phyloP scores from a whole-genome alignment of 2,888 invertebrate genomes.

The Alloscopus bannaensis region DNA sequence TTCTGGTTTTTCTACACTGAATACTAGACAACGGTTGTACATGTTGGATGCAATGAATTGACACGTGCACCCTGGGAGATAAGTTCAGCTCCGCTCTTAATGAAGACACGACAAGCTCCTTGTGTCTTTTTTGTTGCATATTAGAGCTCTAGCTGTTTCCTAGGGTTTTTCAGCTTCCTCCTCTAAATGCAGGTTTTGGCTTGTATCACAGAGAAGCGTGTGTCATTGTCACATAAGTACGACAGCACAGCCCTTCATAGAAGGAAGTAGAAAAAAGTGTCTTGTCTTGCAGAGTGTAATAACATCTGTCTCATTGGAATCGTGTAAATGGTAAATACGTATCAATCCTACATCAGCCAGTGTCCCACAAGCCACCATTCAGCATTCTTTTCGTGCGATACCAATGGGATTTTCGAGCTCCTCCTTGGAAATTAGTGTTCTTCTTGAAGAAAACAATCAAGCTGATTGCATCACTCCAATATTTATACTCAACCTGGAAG shows the following conservation, averaged over 20 bases:
- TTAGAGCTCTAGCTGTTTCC: constrained; percentile 4
- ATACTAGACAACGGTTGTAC: constrained; percentile 34
- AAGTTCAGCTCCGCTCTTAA: constrained; percentile 64
- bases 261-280: constrained; percentile 19
- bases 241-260: constrained; percentile 35
- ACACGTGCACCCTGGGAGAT: constrained; percentile 70
- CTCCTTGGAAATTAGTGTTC: constrained; percentile 31
- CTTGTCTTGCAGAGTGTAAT: constrained; percentile 32
- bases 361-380: not conserved
- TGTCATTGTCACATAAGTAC: constrained; percentile 68
- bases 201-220: constrained; percentile 65
- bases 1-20: constrained; percentile 12
- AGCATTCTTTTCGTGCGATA: not conserved
- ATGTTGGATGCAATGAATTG: constrained; percentile 66
- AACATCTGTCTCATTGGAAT: constrained; percentile 20
- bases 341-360: not conserved
- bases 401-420: no score
- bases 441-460: constrained; percentile 18
- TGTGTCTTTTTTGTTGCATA: constrained; percentile 36
- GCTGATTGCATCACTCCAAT: constrained; percentile 1
- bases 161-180: constrained; percentile 6
- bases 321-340: constrained; percentile 8
- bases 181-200: constrained; percentile 45
- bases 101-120: constrained; percentile 71
- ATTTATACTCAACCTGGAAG: constrained; percentile 4